Conservation (phyloP, 2,888 invertebrate genomes). For the Drosophila borealis region DNA sequence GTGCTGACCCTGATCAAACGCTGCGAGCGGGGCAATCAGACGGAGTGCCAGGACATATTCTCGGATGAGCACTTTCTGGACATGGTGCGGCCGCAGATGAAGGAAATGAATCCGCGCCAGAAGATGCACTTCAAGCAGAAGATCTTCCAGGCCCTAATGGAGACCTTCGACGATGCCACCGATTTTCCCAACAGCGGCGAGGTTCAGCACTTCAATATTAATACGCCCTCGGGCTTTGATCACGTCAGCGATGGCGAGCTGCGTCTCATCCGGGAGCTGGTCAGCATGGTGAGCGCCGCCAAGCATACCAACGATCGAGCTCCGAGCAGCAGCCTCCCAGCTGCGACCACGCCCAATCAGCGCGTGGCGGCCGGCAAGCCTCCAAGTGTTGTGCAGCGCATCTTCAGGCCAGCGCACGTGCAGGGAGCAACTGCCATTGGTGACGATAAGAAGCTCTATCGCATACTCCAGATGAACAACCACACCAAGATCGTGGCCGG, state of each 20-base stretch:
- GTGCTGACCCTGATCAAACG: constrained; percentile 3
- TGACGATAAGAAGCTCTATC: constrained; percentile 47
- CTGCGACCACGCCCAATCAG: not conserved
- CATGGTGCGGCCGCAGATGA: constrained; percentile 73
- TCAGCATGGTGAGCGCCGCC: constrained; percentile 70
- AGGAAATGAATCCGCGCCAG: constrained; percentile 80
- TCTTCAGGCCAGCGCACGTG: not conserved
- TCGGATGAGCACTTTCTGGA: constrained; percentile 74
- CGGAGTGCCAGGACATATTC: constrained; percentile 24
- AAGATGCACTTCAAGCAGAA: constrained; percentile 81
- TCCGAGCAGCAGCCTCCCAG: not conserved
- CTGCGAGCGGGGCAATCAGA: constrained; percentile 46
- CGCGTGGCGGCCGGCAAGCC: not conserved
- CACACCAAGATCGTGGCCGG: constrained; percentile 1
- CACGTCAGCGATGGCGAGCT: constrained; percentile 62
- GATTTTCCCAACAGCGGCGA: constrained; percentile 68
- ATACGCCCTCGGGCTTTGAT: constrained; percentile 55
- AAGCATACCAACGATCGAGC: constrained; percentile 47
- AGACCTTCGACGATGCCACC: constrained; percentile 78
- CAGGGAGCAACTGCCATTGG: not conserved
- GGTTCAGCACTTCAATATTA: constrained; percentile 62
- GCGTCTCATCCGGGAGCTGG: constrained; percentile 74
- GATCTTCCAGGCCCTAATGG: constrained; percentile 72
- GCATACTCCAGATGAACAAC: constrained; percentile 42
- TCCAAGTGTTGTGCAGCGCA: not conserved